Evolutionary conservation across 2,888 invertebrate genomes (phyloP).

Genomic region (Ctena decussata): DNA sequence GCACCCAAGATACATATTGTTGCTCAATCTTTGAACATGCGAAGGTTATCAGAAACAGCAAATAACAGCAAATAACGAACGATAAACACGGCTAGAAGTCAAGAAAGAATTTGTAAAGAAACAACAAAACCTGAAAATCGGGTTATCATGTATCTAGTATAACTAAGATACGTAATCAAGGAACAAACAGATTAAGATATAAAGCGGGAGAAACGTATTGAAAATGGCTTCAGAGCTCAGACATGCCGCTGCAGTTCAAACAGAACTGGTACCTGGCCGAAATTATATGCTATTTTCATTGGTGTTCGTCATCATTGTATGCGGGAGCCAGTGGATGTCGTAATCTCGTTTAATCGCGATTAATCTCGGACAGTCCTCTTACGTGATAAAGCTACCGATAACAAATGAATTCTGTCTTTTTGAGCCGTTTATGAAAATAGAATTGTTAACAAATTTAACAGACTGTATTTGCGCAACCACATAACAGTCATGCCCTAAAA

Average conservation of each 20-base stretch:
- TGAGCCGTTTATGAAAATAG: not conserved
- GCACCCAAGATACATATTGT: too few relatives aligned
- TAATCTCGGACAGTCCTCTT: constrained; percentile 63
- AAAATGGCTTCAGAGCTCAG: not conserved
- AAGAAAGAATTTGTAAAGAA: not conserved
- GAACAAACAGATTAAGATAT: not conserved
- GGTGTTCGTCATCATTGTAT: too few relatives aligned
- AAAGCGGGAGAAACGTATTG: not conserved
- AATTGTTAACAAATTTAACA: too few relatives aligned
- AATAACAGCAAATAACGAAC: not conserved
- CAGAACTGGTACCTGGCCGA: not conserved
- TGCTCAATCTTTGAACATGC: not conserved
- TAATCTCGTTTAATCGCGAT: constrained; percentile 44
- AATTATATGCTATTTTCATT: too few relatives aligned
- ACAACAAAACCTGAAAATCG: not conserved
- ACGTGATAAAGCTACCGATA: constrained; percentile 53
- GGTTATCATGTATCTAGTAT: not conserved
- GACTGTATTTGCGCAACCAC: too few relatives aligned
- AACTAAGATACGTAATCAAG: not conserved
- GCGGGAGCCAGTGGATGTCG: not conserved
- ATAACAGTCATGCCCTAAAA: too few relatives aligned
- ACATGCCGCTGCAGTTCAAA: not conserved
- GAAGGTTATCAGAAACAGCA: not conserved
- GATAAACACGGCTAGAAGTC: not conserved
- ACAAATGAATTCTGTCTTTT: constrained; percentile 56